Evolutionary conservation across 2,113 vertebrate genomes (phyloP).

Genomic region (Gymnogyps californianus): DNA sequence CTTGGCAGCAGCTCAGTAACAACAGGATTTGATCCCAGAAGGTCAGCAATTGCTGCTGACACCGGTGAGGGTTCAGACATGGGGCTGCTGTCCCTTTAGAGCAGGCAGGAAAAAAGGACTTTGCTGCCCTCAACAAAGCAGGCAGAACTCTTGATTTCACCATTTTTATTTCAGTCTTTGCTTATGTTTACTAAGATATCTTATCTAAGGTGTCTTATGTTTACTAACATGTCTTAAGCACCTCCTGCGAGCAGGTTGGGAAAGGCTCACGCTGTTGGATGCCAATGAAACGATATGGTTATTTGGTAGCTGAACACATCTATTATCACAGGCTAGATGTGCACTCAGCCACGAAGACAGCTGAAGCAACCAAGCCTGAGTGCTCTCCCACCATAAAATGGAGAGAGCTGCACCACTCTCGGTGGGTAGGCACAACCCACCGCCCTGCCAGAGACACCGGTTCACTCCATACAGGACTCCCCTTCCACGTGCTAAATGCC

Average conservation of each 20-base stretch:
- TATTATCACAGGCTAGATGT: not conserved
- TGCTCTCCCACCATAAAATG: too few relatives aligned
- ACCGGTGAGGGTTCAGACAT: not conserved
- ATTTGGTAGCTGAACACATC: not conserved
- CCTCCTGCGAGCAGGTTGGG: not conserved
- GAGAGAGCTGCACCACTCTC: too few relatives aligned
- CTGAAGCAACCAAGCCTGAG: not conserved
- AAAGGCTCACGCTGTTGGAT: not conserved
- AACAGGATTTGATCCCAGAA: not conserved
- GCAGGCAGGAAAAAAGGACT: not conserved
- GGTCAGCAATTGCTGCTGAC: not conserved
- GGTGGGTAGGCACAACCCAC: not conserved
- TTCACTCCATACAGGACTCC: too few relatives aligned
- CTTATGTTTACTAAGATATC: not conserved
- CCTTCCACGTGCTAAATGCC: fast-evolving
- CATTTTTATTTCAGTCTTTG: not conserved
- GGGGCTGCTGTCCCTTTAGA: not conserved
- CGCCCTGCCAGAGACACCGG: not conserved
- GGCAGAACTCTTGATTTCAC: not conserved
- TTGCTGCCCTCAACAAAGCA: not conserved
- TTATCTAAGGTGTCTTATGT: not conserved
- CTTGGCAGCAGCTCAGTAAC: not conserved
- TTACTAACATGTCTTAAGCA: not conserved
- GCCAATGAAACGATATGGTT: fast-evolving
- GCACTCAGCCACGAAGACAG: not conserved